These are phyloP conservation scores for Corythornis madagascariensis DNA, from an alignment of 2,113 vertebrate species.

Conservation along the genomic window DNA sequence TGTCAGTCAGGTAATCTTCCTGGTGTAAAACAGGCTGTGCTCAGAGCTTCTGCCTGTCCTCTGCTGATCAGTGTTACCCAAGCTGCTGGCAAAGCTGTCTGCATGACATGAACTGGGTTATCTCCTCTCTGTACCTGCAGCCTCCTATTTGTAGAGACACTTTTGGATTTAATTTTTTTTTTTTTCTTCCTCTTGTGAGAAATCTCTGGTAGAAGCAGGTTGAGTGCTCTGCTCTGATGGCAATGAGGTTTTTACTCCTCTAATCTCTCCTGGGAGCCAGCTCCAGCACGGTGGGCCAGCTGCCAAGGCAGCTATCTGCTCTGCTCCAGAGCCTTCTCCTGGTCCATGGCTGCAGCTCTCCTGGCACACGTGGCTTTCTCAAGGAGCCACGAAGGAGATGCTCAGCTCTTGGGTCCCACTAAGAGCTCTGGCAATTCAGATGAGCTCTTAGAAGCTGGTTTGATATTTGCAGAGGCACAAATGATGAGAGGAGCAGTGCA, in stretches of 20 bases:
- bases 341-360: neutral
- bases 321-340: slow-evolving; percentile 27
- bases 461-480: neutral
- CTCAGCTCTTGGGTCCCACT: neutral
- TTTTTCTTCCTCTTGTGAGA: neutral
- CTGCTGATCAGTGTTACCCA: neutral
- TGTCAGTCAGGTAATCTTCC: slow-evolving; percentile 3
- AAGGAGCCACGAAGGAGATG: neutral
- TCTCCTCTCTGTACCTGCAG: neutral
- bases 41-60: neutral
- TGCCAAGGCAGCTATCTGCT: slow-evolving; percentile 57
- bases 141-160: neutral
- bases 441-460: neutral
- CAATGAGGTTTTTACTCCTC: slow-evolving; percentile 17
- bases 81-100: neutral
- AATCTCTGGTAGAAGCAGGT: slow-evolving; percentile 42
- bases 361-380: neutral
- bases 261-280: slow-evolving; percentile 26
- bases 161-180: neutral
- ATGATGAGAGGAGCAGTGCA: neutral
- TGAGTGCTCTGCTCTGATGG: slow-evolving; percentile 1
- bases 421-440: neutral
- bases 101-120: neutral
- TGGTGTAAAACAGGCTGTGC: neutral
- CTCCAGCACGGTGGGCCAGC: neutral